Conservation (phyloP, 2,113 vertebrate species). For the Triplophysa rosa region DNA sequence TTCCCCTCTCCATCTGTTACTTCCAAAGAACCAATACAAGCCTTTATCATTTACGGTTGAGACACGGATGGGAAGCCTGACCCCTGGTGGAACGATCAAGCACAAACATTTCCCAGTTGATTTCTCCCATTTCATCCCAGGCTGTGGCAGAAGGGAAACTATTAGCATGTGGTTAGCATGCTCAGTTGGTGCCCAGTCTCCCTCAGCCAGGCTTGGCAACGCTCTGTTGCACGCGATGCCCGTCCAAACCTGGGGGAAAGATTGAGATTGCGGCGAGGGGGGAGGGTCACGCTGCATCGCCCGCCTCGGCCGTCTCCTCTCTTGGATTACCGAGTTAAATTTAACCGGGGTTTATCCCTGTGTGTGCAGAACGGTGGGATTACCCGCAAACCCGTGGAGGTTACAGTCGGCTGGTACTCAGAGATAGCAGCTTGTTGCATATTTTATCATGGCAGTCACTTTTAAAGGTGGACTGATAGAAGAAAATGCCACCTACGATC, state of each 20-base stretch:
- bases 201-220: conserved; percentile 13
- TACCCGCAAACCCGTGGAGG: conserved; percentile 65
- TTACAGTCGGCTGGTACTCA: conserved; percentile 55
- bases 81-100: conserved; percentile 31
- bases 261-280: conserved; percentile 16
- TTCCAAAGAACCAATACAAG: neutral
- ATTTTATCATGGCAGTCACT: conserved; percentile 31
- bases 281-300: conserved; percentile 10
- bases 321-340: conserved; percentile 77
- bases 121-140: neutral
- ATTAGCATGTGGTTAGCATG: conserved; percentile 48
- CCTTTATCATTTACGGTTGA: neutral
- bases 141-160: conserved; percentile 6
- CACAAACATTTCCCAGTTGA: neutral
- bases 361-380: conserved; percentile 75
- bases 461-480: neutral
- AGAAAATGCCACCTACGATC: neutral
- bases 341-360: conserved; percentile 75
- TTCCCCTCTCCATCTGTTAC: neutral
- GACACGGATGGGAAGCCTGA: conserved; percentile 14
- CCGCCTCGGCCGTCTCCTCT: conserved; percentile 42
- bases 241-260: conserved; percentile 3
- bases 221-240: conserved; percentile 6
- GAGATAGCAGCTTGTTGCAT: conserved; percentile 56
- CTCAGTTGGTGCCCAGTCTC: conserved; percentile 7